Conservation (phyloP, 2,888 invertebrate genomes). For the Papilio demoleus region DNA sequence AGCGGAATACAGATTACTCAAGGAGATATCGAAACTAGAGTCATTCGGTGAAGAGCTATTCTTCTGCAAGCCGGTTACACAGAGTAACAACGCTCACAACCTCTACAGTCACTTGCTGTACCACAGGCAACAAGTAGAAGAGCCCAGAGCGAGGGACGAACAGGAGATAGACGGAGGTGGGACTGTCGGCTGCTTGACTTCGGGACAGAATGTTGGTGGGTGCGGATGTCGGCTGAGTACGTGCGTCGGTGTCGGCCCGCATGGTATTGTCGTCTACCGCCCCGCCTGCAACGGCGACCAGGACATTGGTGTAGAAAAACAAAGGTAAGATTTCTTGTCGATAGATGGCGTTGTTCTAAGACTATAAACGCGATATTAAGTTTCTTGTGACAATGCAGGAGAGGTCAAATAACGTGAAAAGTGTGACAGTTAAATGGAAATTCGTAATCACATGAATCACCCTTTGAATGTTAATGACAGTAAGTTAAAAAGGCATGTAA, state of each 20-base stretch:
- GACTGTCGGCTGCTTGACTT: slow-evolving; percentile 75
- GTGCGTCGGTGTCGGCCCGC: slow-evolving; percentile 91
- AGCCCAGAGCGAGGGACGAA: slow-evolving; percentile 67
- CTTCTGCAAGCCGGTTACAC: slow-evolving; percentile 86
- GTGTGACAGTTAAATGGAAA: background rate
- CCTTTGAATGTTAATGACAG: too few species aligned
- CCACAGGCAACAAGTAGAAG: slow-evolving; percentile 83
- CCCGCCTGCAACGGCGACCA: slow-evolving; percentile 81
- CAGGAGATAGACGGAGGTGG: slow-evolving; percentile 77
- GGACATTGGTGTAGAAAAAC: slow-evolving; percentile 85
- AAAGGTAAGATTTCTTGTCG: slow-evolving; percentile 71
- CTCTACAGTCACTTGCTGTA: slow-evolving; percentile 89
- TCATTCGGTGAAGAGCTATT: slow-evolving; percentile 94
- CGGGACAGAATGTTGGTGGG: slow-evolving; percentile 72
- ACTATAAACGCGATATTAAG: background rate
- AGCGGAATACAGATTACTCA: slow-evolving; percentile 92
- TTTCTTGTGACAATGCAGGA: background rate
- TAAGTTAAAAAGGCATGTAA: too few species aligned
- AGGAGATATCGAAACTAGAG: slow-evolving; percentile 90
- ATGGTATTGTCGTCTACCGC: slow-evolving; percentile 89
- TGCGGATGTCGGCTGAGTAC: slow-evolving; percentile 79
- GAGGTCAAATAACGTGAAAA: background rate
- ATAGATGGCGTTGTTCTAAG: background rate
- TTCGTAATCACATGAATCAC: background rate
- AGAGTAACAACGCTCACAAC: slow-evolving; percentile 87